A percentile compares a stretch with the other conserved stretches of the same genome.
Conservation (phyloP, 2,797 vertebrate species). For the Poecilia gillii region DNA sequence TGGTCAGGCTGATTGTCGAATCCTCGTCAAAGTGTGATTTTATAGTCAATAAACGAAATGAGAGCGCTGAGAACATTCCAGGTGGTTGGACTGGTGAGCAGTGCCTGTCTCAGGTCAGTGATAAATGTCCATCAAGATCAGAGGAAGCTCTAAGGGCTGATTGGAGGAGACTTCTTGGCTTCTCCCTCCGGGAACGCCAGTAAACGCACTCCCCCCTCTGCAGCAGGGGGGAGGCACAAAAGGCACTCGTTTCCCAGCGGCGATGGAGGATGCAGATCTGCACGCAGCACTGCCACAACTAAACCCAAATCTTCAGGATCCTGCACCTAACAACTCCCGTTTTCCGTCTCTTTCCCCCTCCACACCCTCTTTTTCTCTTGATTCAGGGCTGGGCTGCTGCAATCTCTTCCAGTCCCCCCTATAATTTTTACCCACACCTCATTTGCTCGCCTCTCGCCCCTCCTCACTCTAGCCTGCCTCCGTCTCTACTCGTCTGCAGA, state of each 20-base stretch:
- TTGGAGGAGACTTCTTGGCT: conserved; percentile 74
- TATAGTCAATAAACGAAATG: conserved; percentile 26
- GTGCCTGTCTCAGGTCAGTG: conserved; percentile 65
- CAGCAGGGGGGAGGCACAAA: conserved; percentile 65
- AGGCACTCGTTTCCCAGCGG: conserved; percentile 58
- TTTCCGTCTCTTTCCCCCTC: conserved; percentile 33
- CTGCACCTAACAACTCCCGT: conserved; percentile 53
- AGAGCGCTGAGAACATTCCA: conserved; percentile 51
- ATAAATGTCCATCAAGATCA: conserved; percentile 70
- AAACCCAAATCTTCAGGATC: conserved; percentile 60
- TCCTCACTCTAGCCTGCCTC: conserved; percentile 55
- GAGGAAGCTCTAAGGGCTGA: conserved; percentile 67
- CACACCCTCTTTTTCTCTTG: conserved; percentile 35
- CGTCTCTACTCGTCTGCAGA: conserved; percentile 65
- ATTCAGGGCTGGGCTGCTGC: conserved; percentile 67
- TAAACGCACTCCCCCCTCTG: conserved; percentile 75
- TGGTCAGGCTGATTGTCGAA: conserved; percentile 35
- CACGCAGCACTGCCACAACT: conserved; percentile 46
- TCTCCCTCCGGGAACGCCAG: conserved; percentile 63
- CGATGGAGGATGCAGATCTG: conserved; percentile 57
- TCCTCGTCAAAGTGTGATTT: conserved; percentile 48
- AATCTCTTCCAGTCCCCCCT: conserved; percentile 59
- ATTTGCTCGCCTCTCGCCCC: conserved; percentile 63
- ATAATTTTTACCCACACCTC: conserved; percentile 73
- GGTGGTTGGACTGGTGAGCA: conserved; percentile 55